Percentiles rank a stretch among this genome's conserved stretches.
Conservation (phyloP, 2,888 invertebrate genomes). For the Aphodius granarius region DNA sequence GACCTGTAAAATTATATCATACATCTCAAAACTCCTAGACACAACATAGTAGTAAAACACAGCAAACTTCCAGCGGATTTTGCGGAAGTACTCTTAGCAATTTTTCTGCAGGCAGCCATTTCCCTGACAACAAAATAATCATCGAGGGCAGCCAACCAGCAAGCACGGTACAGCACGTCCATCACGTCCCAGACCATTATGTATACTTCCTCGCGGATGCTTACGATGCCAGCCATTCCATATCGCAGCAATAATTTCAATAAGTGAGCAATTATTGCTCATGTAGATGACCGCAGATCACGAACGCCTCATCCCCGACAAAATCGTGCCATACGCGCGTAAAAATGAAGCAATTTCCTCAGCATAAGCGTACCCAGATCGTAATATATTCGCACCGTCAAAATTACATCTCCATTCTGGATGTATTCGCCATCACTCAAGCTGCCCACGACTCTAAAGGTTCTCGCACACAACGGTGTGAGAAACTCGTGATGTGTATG, state of each 20-base stretch:
- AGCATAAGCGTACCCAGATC: not conserved
- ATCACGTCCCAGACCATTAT: not conserved
- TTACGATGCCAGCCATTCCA: not conserved
- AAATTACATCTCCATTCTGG: not conserved
- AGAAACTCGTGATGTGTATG: not conserved
- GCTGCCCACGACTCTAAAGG: not conserved
- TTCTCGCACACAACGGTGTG: not conserved
- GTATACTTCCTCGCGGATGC: not conserved
- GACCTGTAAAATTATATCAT: too few relatives aligned
- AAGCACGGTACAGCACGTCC: not conserved
- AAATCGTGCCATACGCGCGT: not conserved
- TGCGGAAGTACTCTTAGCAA: not conserved
- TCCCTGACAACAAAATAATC: not conserved
- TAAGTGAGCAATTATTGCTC: not conserved
- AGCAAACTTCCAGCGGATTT: too few relatives aligned
- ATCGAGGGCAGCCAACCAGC: not conserved
- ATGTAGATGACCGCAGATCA: not conserved
- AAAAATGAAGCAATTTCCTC: not conserved
- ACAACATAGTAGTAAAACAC: not conserved
- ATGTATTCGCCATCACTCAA: not conserved
- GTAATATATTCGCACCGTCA: not conserved
- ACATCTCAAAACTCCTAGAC: not conserved
- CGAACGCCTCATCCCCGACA: not conserved
- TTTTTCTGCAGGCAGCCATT: not conserved
- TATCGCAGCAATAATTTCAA: not conserved